Evolutionary conservation across 2,888 invertebrate genomes (phyloP).

Genomic region (Diarsia brunnea): DNA sequence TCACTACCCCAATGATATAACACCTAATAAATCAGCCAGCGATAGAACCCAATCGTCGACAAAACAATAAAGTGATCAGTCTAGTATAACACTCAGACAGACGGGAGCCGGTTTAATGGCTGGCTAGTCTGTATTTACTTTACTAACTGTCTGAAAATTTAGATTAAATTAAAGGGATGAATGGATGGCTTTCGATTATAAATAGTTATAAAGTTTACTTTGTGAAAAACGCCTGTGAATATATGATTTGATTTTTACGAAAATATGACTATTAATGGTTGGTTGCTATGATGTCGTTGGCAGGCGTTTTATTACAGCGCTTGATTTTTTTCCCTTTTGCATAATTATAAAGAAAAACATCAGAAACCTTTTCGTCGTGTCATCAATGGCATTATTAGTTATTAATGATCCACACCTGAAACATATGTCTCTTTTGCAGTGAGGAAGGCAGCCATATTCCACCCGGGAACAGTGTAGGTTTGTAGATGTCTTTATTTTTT

Average conservation of each 20-base stretch:
- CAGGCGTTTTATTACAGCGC: background rate
- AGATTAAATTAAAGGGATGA: constrained; percentile 30
- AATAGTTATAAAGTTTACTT: background rate
- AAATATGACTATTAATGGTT: background rate
- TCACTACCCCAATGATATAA: background rate
- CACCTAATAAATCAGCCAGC: constrained; percentile 14
- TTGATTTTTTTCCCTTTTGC: background rate
- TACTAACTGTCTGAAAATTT: constrained; percentile 3
- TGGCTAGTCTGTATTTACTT: constrained; percentile 9
- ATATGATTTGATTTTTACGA: background rate
- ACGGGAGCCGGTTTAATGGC: background rate
- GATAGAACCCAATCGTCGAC: background rate
- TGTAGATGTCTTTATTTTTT: too few species aligned
- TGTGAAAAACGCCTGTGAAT: background rate
- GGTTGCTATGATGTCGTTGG: background rate
- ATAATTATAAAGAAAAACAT: too few species aligned
- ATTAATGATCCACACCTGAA: too few species aligned
- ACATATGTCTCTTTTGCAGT: too few species aligned
- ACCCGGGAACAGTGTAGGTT: too few species aligned
- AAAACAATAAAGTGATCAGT: constrained; percentile 32
- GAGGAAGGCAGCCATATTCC: too few species aligned
- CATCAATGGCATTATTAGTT: background rate
- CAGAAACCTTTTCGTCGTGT: background rate
- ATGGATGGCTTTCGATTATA: background rate
- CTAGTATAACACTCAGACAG: background rate